Evolutionary conservation across 1,140 invertebrate genomes (phyloP).

Genomic region (Diachasmimorpha longicaudata): DNA sequence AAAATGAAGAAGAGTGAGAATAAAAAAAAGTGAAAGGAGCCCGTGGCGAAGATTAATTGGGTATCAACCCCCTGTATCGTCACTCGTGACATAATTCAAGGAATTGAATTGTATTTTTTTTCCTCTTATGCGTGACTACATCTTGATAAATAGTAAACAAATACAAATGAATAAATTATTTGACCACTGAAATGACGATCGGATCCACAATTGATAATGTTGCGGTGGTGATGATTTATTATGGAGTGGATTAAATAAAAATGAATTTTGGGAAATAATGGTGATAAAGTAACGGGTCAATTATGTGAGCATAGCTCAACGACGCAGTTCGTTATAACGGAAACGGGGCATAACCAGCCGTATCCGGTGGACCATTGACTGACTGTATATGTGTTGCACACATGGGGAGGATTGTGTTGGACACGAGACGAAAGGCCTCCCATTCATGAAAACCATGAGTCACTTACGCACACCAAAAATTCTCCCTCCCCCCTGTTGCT

Average conservation of each 20-base stretch:
- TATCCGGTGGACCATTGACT: slow-evolving; percentile 56
- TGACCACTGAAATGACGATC: no score
- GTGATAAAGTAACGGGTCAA: slow-evolving; percentile 13
- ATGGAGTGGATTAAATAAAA: no score
- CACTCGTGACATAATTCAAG: not conserved
- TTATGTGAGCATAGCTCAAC: slow-evolving; percentile 21
- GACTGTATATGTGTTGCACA: slow-evolving; percentile 4
- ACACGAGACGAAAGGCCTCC: slow-evolving; percentile 47
- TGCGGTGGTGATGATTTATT: no score
- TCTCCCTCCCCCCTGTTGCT: not conserved
- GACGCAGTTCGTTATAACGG: slow-evolving; percentile 45
- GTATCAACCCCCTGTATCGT: not conserved
- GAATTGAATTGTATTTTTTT: not conserved
- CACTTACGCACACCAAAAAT: slow-evolving; percentile 33
- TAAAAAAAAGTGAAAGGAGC: not conserved
- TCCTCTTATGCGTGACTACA: no score
- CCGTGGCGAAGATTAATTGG: not conserved
- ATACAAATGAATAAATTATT: no score
- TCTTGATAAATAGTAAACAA: no score
- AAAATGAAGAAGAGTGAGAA: slow-evolving; percentile 18
- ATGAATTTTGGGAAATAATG: not conserved
- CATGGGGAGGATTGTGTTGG: slow-evolving; percentile 8
- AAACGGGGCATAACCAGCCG: slow-evolving; percentile 53
- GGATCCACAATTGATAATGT: no score
- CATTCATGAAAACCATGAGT: slow-evolving; percentile 54